These are phyloP conservation scores for Tricholaema leucomelas DNA, from an alignment of 2,113 vertebrate species.

Conservation along the genomic window DNA sequence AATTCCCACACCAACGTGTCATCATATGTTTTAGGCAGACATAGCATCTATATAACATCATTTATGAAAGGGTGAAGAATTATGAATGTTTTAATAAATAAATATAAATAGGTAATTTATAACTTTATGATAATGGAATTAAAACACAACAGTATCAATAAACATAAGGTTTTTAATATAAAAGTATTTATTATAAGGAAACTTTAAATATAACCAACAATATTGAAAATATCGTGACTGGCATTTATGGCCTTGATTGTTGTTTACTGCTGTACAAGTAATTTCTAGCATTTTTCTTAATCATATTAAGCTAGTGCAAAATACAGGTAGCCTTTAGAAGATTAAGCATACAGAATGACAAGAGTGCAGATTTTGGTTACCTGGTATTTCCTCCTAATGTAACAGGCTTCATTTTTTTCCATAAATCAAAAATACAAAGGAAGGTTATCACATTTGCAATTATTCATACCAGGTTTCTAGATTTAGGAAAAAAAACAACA, in stretches of 20 bases:
- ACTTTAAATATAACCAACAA: slow-evolving; percentile 88
- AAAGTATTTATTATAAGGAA: slow-evolving; percentile 97
- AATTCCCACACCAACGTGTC: not conserved
- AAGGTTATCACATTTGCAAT: slow-evolving; percentile 57
- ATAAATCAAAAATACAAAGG: slow-evolving; percentile 64
- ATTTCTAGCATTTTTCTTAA: slow-evolving; percentile 74
- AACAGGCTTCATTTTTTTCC: slow-evolving; percentile 62
- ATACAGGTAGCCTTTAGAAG: slow-evolving; percentile 68
- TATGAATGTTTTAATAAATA: not conserved
- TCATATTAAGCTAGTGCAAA: slow-evolving; percentile 78
- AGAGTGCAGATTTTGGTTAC: slow-evolving; percentile 32
- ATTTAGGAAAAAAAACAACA: slow-evolving; percentile 53
- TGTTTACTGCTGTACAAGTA: slow-evolving; percentile 75
- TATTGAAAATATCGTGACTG: slow-evolving; percentile 81
- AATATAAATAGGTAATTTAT: slow-evolving; percentile 13
- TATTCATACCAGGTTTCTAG: slow-evolving; percentile 47
- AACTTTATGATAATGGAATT: not conserved
- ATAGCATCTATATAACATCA: not conserved
- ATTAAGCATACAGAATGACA: slow-evolving; percentile 68
- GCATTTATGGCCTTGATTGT: slow-evolving; percentile 78
- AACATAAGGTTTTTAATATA: slow-evolving; percentile 69
- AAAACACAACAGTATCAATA: slow-evolving; percentile 23
- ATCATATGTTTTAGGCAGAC: not conserved
- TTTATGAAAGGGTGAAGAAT: not conserved
- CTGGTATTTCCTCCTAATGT: slow-evolving; percentile 55